These are phyloP conservation scores for Amphilophus citrinellus DNA, from an alignment of 2,113 vertebrate genomes.

Conservation along the genomic window DNA sequence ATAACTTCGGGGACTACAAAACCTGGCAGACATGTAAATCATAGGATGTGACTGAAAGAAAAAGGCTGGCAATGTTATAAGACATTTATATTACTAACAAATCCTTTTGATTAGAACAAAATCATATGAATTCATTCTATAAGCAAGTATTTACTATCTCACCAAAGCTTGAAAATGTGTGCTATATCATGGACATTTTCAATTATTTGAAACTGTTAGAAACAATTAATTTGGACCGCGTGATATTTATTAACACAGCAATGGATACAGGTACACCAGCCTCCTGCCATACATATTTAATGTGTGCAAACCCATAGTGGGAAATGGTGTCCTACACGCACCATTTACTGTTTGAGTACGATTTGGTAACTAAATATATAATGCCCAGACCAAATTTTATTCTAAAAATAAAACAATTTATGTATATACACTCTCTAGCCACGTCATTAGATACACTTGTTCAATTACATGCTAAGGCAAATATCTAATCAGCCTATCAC, in stretches of 20 bases:
- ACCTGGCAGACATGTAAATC: not conserved
- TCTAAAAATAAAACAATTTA: not conserved
- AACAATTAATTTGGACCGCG: not conserved
- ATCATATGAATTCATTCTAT: not conserved
- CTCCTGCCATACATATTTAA: constrained; percentile 1
- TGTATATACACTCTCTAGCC: not conserved
- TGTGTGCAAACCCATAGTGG: not conserved
- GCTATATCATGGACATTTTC: not conserved
- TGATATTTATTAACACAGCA: not conserved
- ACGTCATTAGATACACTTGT: too few relatives aligned
- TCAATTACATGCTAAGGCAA: too few relatives aligned
- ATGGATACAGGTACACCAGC: constrained; percentile 1
- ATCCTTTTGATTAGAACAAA: not conserved
- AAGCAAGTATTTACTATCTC: constrained; percentile 1
- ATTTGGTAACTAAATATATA: not conserved
- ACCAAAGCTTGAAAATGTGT: not conserved
- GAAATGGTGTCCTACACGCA: not conserved
- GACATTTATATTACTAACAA: too few relatives aligned
- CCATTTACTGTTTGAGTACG: not conserved
- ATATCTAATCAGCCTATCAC: not conserved
- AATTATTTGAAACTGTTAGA: not conserved
- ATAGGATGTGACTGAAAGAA: too few relatives aligned
- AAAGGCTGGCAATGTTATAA: too few relatives aligned
- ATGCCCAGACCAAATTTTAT: not conserved
- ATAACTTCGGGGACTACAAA: not conserved